Evolutionary conservation across 2,797 vertebrate species (phyloP), one percentile per base, ranked within the genome.

Genomic region (Urocyon cinereoargenteus): DNA sequence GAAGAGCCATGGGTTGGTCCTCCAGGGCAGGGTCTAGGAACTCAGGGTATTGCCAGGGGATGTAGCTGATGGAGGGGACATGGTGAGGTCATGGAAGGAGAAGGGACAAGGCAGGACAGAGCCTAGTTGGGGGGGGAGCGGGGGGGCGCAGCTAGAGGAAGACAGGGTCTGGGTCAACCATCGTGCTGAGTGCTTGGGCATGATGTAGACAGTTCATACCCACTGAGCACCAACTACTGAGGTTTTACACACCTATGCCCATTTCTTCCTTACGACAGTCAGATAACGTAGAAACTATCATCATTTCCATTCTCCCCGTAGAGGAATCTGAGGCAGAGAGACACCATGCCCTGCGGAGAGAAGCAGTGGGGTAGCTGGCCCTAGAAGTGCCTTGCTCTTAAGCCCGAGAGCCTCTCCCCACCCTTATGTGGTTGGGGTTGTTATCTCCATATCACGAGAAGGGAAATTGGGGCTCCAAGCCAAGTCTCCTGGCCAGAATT

Each of bases 131-230:
- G 7, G 40, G 40, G 40, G 40, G 40, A 1, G 40, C 40, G 40
- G 40, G 40, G 40, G 1, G 24, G 61, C 9, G 61, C 9, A 34
- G 68, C 36, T 55, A 36, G 19, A 91, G 79, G 68, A 34, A 77
- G 83, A 31, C 4, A 0, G 92, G 14, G 5, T 13, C 31, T 22
- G 51, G 68, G 14, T n/a, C 59, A 5, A 0, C 28, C 15, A 0
- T 6, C 26, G 62, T 28, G 31, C 34, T 0, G 0, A 13, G 31
- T 2, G 26, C 40, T 49, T 34, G 40, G 31, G 12, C 12, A 1
- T 19, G 51, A 18, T 0, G 0, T 5, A 5, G 19, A 40, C 13
- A 0, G 4, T 7, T 61, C 22, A 28, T 7, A 1, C 18, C 1
- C 3, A 0, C 40, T 1, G 45, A 4, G 15, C 19, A 0, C 49